These are phyloP conservation scores for Dendroctonus valens DNA, from an alignment of 1,140 invertebrate genomes.

Conservation along the genomic window DNA sequence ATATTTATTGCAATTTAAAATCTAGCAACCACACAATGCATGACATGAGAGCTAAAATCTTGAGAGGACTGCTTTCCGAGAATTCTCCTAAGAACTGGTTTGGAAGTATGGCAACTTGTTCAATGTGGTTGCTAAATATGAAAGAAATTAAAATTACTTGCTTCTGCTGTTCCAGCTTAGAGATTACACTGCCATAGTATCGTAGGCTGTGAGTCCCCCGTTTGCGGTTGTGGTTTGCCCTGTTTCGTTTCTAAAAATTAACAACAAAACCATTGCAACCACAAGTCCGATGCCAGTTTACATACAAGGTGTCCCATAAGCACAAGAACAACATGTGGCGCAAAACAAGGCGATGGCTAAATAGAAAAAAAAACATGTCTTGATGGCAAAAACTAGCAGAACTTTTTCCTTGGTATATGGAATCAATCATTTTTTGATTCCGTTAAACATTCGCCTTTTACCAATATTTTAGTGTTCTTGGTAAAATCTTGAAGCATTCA, in stretches of 20 bases:
- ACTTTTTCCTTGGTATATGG: no score
- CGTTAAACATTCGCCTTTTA: no score
- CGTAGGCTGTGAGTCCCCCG: slow-evolving; percentile 92
- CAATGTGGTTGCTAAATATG: slow-evolving; percentile 27
- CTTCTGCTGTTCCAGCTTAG: slow-evolving; percentile 54
- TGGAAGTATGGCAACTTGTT: background rate
- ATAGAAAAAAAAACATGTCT: no score
- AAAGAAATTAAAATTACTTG: slow-evolving; percentile 8
- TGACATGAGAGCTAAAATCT: background rate
- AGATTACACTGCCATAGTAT: slow-evolving; percentile 96
- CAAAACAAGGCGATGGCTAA: no score
- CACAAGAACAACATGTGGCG: no score
- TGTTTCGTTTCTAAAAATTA: slow-evolving; percentile 79
- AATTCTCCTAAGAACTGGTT: slow-evolving; percentile 2
- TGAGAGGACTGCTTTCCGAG: background rate
- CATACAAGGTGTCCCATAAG: no score
- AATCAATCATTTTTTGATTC: no score
- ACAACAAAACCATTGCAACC: no score
- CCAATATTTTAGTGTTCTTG: no score
- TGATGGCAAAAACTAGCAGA: no score
- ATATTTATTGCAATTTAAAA: slow-evolving; percentile 27
- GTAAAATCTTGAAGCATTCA: no score
- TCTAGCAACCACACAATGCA: slow-evolving; percentile 20
- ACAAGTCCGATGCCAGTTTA: no score
- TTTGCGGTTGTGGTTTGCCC: slow-evolving; percentile 60